Evolutionary conservation across 1,140 invertebrate genomes (phyloP), one percentile per base, ranked within the genome.

Genomic region (Campoletis sonorensis): DNA sequence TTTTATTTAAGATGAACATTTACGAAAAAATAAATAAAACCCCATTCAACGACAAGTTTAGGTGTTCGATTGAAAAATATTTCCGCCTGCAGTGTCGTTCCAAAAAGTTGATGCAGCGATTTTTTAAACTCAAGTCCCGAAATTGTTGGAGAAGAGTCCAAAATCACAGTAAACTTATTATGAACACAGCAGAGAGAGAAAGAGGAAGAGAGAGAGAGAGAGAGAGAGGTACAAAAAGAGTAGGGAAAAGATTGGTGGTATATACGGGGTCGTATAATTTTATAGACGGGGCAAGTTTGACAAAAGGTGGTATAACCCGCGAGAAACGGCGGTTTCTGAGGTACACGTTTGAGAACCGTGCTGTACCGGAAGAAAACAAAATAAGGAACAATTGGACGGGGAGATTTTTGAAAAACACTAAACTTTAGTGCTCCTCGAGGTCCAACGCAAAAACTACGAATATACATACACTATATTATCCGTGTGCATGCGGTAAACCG

Each of bases 401-500:
- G 8, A 13, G 11, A 26, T 79, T 76, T 80, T 72, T 26, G 30
- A 68, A 81, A 81, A 79, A 75, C 81, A 79, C 18, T 58, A 81
- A 84, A 84, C 49, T 84, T 84, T 84, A 81, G 27, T 54, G 70
- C 78, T 27, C 70, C 30, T 61, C 72, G 40, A 45, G 40, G 40
- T n/a, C 78, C 51, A 45, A 16, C 49, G 26, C 4, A n/a, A 58
- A 27, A n/a, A 81, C 18, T 30, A 78, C 16, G 49, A n/a, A 58
- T 13, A 21, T n/a, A n/a, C 54, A 58, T 13, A 21, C 11, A n/a
- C 54, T 58, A n/a, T 58, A 58, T 58, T 58, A 76, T 27, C 68
- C 21, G 21, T 45, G 79, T 79, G 64, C 64, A 80, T 85, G 84
- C 84, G 83, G 83, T 83, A 81, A 83, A 83, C 82, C 83, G 21